Percentiles rank a stretch among this genome's conserved stretches.
Evolutionary conservation across 2,797 vertebrate genomes (phyloP).

Genomic region (Moxostoma hubbsi): DNA sequence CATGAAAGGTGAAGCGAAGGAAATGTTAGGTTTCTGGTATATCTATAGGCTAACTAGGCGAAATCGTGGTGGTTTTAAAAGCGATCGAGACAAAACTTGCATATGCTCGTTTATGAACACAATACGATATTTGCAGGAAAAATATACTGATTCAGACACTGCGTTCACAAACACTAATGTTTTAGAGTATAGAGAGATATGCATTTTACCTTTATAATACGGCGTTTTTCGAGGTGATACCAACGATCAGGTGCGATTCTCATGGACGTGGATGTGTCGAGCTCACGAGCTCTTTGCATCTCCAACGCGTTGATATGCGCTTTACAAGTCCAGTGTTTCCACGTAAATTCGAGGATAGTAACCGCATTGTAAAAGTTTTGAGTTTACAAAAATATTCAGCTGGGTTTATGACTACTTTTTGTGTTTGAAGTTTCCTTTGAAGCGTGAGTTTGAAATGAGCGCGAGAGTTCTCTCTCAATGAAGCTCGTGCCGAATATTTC

Average conservation of each 20-base stretch:
- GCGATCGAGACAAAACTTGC: not conserved
- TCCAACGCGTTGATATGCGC: too few species aligned
- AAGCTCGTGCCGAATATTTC: not conserved
- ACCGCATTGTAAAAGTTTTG: too few species aligned
- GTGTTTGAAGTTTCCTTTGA: not conserved
- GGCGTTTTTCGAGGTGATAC: not conserved
- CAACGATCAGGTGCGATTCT: not conserved
- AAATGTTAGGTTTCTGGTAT: not conserved
- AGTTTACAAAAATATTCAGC: not conserved
- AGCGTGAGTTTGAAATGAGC: constrained; percentile 9
- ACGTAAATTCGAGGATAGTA: too few species aligned
- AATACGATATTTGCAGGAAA: not conserved
- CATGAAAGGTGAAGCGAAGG: not conserved
- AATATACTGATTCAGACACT: not conserved
- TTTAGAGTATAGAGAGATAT: not conserved
- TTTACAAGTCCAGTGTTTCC: too few species aligned
- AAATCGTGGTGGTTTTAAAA: not conserved
- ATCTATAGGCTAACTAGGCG: not conserved
- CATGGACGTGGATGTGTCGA: not conserved
- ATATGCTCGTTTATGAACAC: not conserved
- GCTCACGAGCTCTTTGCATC: not conserved
- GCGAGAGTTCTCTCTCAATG: not conserved
- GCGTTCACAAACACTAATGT: not conserved
- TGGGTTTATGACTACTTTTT: constrained; percentile 3
- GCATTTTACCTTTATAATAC: constrained; percentile 3